These are phyloP conservation scores for Trissoscelio sp. DNA, from an alignment of 2,888 invertebrate genomes.

Conservation along the genomic window DNA sequence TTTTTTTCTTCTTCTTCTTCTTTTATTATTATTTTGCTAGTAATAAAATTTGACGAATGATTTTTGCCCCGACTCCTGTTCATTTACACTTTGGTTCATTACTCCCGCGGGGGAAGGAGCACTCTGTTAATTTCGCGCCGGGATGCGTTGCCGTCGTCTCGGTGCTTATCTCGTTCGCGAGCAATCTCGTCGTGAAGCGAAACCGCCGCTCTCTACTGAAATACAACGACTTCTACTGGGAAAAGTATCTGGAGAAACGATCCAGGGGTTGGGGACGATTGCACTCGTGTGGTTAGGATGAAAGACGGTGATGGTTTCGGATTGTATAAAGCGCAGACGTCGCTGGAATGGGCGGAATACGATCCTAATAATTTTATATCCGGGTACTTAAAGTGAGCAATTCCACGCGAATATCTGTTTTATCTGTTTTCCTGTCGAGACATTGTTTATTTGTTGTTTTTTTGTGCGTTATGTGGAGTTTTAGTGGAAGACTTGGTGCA, in stretches of 20 bases:
- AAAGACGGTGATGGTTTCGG: slow-evolving; percentile 30
- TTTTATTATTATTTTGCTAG: too few relatives aligned
- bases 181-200: slow-evolving; percentile 31
- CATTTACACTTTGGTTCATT: slow-evolving; percentile 72
- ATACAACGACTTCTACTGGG: slow-evolving; percentile 32
- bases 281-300: slow-evolving; percentile 36
- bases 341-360: not conserved
- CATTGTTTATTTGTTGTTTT: too few relatives aligned
- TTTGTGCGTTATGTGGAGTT: too few relatives aligned
- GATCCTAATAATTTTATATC: slow-evolving; percentile 24
- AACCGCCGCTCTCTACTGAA: slow-evolving; percentile 8
- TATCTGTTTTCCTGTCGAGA: slow-evolving; percentile 7
- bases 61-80: slow-evolving; percentile 26
- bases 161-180: slow-evolving; percentile 47
- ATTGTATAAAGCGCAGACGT: slow-evolving; percentile 8
- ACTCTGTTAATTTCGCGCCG: slow-evolving; percentile 71
- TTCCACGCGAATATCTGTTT: not conserved
- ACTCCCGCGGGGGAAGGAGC: slow-evolving; percentile 69
- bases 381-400: not conserved
- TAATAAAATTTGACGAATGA: not conserved
- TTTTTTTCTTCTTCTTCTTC: too few relatives aligned
- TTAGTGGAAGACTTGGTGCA: too few relatives aligned
- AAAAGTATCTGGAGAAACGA: slow-evolving; percentile 23
- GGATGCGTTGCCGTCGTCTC: slow-evolving; percentile 45
- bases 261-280: slow-evolving; percentile 12